Evolutionary conservation across 1,140 invertebrate genomes (phyloP).

Genomic region (Drosophila pectinifera): DNA sequence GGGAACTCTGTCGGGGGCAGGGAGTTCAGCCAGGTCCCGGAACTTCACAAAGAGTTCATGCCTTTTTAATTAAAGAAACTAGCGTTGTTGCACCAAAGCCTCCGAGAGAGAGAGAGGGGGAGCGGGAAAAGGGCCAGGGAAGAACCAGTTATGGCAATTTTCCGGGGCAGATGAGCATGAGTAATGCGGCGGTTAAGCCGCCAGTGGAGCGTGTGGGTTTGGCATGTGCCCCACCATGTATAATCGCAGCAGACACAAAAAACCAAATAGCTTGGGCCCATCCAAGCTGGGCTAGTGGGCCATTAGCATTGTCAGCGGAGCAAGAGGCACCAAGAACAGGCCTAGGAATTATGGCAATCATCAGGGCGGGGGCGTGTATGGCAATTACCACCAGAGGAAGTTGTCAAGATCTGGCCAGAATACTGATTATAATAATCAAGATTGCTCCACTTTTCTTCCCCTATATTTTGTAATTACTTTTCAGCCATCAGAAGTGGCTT

Average conservation of each 20-base stretch:
- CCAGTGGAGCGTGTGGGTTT: constrained; percentile 57
- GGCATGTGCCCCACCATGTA: constrained; percentile 49
- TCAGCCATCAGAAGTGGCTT: neutral
- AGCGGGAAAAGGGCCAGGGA: neutral
- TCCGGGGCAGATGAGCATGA: constrained; percentile 55
- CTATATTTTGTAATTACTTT: constrained; percentile 17
- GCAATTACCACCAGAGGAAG: constrained; percentile 37
- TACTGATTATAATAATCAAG: constrained; percentile 23
- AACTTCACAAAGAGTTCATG: constrained; percentile 61
- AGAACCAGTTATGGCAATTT: constrained; percentile 64
- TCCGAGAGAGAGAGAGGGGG: neutral
- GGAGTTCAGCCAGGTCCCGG: constrained; percentile 38
- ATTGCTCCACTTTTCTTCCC: constrained; percentile 32
- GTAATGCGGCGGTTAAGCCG: constrained; percentile 54
- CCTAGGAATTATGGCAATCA: constrained; percentile 30
- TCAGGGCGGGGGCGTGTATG: constrained; percentile 20
- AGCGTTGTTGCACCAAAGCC: constrained; percentile 51
- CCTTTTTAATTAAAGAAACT: constrained; percentile 73
- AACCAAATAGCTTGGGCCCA: constrained; percentile 36
- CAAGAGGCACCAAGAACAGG: constrained; percentile 45
- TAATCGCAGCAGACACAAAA: constrained; percentile 24
- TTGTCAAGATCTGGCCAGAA: constrained; percentile 30
- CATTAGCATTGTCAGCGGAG: constrained; percentile 67
- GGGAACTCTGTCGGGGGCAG: constrained; percentile 9
- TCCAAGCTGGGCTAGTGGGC: constrained; percentile 30